A percentile compares a stretch with the other conserved stretches of the same genome.
Conservation (phyloP, 2,888 invertebrate genomes). For the Cinara cedri region DNA sequence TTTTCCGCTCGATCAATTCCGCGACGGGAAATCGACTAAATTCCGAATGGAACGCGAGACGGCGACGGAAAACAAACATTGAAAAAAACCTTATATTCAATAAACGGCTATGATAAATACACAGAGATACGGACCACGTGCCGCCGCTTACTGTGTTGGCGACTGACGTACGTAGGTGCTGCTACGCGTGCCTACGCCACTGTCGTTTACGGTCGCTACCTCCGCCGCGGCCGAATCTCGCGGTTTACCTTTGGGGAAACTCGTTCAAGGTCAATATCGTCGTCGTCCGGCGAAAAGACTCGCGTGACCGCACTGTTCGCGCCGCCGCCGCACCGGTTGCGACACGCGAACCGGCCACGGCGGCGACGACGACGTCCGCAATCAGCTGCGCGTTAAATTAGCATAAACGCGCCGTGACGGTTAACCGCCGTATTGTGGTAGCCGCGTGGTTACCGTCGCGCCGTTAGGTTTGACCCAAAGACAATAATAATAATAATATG, state of each 20-base stretch:
- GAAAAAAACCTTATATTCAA: background rate
- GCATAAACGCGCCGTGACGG: conserved; percentile 51
- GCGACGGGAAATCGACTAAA: no score
- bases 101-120: no score
- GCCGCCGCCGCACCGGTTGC: conserved; percentile 33
- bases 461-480: conserved; percentile 36
- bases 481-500: conserved; percentile 21
- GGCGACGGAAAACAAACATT: no score
- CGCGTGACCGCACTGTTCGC: conserved; percentile 23
- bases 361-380: background rate
- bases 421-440: conserved; percentile 39
- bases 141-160: background rate
- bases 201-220: background rate
- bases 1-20: no score
- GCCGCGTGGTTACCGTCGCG: background rate
- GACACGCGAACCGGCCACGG: conserved; percentile 46
- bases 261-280: conserved; percentile 54
- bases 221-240: background rate
- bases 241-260: conserved; percentile 27
- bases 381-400: conserved; percentile 53
- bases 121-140: background rate
- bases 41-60: no score
- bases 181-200: background rate
- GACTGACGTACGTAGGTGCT: no score
- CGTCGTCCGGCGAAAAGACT: conserved; percentile 3